phyloP scores from a whole-genome alignment of 2,797 vertebrate genomes.

The Sitta carolinensis region DNA sequence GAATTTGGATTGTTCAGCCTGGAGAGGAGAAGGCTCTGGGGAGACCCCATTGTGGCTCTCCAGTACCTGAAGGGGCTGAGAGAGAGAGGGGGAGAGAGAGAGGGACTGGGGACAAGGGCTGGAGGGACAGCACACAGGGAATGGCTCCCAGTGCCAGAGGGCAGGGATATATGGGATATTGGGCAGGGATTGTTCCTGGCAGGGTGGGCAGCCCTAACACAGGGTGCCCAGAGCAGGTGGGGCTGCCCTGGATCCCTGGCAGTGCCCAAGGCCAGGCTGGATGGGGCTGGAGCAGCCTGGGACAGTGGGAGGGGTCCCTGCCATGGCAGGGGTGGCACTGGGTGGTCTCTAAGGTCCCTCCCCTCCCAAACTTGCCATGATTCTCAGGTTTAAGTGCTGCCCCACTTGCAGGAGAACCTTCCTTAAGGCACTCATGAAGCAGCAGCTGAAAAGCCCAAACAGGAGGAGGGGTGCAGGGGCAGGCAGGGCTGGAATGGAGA shows the following conservation, averaged over 20 bases:
- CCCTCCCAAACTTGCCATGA: neutral
- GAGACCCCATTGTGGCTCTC: accelerated
- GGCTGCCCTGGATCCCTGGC: neutral
- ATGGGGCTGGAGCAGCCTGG: neutral
- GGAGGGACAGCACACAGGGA: neutral
- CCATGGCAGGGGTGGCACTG: neutral
- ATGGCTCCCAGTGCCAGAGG: neutral
- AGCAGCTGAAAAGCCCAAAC: neutral
- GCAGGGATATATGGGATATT: accelerated
- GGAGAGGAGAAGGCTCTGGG: neutral
- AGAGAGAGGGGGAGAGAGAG: neutral
- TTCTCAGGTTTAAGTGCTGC: neutral
- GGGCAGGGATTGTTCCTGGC: neutral
- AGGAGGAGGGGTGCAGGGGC: neutral
- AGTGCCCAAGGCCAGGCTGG: neutral
- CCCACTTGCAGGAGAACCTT: neutral
- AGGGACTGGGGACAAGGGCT: too few species aligned
- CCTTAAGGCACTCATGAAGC: neutral
- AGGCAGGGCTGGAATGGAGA: neutral
- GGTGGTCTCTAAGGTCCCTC: accelerated
- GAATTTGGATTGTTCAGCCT: neutral
- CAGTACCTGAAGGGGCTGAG: neutral
- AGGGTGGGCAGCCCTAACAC: neutral
- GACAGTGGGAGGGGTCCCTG: neutral
- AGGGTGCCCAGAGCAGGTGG: neutral